Evolutionary conservation across 2,797 vertebrate genomes (phyloP), one percentile per base, ranked within the genome.

Genomic region (Cetoscarus ocellatus): DNA sequence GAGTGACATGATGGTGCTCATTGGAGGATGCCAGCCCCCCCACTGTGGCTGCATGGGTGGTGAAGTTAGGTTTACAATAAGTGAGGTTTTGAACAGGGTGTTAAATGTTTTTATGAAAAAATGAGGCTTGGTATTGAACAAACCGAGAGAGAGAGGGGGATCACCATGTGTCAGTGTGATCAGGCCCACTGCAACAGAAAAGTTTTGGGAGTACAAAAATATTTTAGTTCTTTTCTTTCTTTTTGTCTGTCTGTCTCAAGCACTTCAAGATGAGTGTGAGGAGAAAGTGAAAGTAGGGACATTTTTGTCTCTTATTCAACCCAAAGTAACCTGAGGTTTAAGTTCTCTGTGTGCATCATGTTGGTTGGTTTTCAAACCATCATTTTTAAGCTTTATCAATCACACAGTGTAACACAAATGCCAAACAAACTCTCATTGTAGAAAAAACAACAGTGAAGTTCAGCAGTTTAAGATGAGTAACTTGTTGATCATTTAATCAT

Each of bases 1-100:
- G 90, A 87, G 82, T 86, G 72, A 86, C 70, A 85, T 81, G 82
- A 88, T 73, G 84, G 86, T 73, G 87, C 86, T 88, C 57, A 66
- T 86, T 77, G 49, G 76, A 78, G 72, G 71, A 79, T 43, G 52
- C 52, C 56, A 54, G 70, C 61, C 77, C 71, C 38, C 50, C 38
- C 50, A 12, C 47, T 68, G 79, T 52, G 83, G 83, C 61, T 66
- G 48, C 61, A 63, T 67, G 43, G 67, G 59, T 82, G 77, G 81
- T 47, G 34, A 86, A 48, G 83, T 76, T 65, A 80, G 81, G 88
- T 91, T 93, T 91, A 91, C 89, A 89, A 65, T 80, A 66, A 71
- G 51, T 47, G 53, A 78, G 82, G 64, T 61, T 80, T 71, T 83
- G 70, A 84, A 86, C 87, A 89, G 90, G 88, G 83, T 91, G 83